Evolutionary conservation across 1,140 invertebrate genomes (phyloP).

Genomic region (Euwallacea fornicatus): DNA sequence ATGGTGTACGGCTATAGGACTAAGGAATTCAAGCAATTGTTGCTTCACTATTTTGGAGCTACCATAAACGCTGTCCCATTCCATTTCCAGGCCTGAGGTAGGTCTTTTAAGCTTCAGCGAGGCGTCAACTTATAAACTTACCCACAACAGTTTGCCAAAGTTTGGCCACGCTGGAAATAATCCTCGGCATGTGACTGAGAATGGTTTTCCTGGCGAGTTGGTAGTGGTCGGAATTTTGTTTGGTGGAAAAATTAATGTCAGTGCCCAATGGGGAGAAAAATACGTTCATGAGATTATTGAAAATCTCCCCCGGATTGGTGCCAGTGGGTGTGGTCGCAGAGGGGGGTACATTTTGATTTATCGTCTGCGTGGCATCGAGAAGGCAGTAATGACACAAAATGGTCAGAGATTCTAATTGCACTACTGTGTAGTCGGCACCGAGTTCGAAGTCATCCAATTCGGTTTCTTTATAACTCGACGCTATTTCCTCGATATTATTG

Average conservation of each 20-base stretch:
- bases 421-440: constrained; percentile 76
- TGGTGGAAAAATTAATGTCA: constrained; percentile 45
- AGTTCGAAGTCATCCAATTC: constrained; percentile 46
- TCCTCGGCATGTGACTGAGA: constrained; percentile 77
- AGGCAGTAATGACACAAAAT: constrained; percentile 85
- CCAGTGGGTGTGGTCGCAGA: constrained; percentile 48
- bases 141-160: constrained; percentile 74
- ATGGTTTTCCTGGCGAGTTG: constrained; percentile 71
- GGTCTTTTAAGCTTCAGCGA: not conserved
- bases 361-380: constrained; percentile 69
- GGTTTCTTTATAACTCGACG: constrained; percentile 48
- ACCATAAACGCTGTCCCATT: constrained; percentile 58
- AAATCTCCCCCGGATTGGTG: constrained; percentile 69
- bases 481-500: constrained; percentile 72
- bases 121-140: constrained; percentile 1
- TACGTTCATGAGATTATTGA: constrained; percentile 82
- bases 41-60: constrained; percentile 70
- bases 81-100: constrained; percentile 50
- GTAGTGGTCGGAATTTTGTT: constrained; percentile 56
- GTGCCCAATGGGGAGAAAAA: constrained; percentile 58
- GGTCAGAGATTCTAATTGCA: constrained; percentile 79
- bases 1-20: constrained; percentile 85
- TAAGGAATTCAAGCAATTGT: constrained; percentile 82
- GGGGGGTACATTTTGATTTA: constrained; percentile 62
- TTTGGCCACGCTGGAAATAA: constrained; percentile 76